Conservation (phyloP, 1,140 invertebrate species). For the Vollenhovia emeryi region DNA sequence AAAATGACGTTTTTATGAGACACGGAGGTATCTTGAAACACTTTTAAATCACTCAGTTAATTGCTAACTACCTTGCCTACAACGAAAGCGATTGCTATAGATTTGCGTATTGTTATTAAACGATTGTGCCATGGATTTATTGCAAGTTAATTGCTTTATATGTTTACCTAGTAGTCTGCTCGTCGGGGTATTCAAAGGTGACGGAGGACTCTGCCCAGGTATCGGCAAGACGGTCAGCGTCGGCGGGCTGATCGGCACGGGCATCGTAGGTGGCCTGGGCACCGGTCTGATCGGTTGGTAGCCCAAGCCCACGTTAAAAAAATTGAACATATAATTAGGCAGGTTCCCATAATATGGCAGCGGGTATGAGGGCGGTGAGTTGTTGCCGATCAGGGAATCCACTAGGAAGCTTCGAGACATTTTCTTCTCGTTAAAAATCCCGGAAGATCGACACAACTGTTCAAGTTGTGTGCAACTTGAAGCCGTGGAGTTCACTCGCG, state of each 20-base stretch:
- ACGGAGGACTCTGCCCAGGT: conserved; percentile 79
- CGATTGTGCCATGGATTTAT: neutral
- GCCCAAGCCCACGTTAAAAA: conserved; percentile 81
- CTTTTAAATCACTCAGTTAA: neutral
- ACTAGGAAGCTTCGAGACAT: conserved; percentile 92
- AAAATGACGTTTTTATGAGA: neutral
- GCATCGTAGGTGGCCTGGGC: conserved; percentile 76
- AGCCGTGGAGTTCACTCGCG: conserved; percentile 14
- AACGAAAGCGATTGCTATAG: neutral
- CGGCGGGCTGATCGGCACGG: conserved; percentile 73
- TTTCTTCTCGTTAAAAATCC: conserved; percentile 67
- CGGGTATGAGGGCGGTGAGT: conserved; percentile 80
- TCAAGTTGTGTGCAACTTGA: conserved; percentile 16
- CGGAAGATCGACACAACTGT: neutral
- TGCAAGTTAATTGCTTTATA: neutral
- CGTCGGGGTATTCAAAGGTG: conserved; percentile 78
- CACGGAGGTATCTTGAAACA: neutral
- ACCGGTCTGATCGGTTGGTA: conserved; percentile 82
- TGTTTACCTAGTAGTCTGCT: conserved; percentile 78
- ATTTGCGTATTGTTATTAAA: neutral
- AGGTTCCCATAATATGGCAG: conserved; percentile 81
- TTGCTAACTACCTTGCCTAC: neutral
- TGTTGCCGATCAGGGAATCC: conserved; percentile 90
- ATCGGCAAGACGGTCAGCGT: conserved; percentile 69
- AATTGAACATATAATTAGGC: conserved; percentile 83